A percentile compares a stretch with the other conserved stretches of the same genome.
Conservation (phyloP, 2,888 invertebrate species). For the Coecobrya sp. region DNA sequence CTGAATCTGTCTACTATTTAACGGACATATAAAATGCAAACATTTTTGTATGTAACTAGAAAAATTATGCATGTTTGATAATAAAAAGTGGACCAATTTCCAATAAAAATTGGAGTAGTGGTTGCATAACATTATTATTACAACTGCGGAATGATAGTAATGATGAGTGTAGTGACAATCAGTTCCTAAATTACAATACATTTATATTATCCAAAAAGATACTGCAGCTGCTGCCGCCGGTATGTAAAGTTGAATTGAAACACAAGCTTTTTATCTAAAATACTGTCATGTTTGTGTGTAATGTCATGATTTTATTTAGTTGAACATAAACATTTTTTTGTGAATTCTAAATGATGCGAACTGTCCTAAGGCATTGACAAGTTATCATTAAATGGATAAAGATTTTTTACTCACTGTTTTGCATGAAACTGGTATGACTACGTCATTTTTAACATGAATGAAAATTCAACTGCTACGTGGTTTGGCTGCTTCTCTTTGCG, state of each 20-base stretch:
- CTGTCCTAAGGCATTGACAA: slow-evolving; percentile 63
- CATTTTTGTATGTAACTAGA: neutral
- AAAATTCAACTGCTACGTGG: slow-evolving; percentile 14
- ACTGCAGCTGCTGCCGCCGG: slow-evolving; percentile 46
- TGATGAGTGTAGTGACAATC: slow-evolving; percentile 26
- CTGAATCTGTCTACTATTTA: no score
- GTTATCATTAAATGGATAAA: slow-evolving; percentile 64
- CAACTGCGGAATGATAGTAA: neutral
- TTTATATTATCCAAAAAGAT: slow-evolving; percentile 47
- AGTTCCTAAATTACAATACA: slow-evolving; percentile 32
- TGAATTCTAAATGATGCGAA: slow-evolving; percentile 58
- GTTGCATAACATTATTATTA: slow-evolving; percentile 19
- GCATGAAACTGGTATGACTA: slow-evolving; percentile 65
- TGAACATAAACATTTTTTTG: slow-evolving; percentile 51
- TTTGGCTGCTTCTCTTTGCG: slow-evolving; percentile 23
- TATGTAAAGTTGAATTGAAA: slow-evolving; percentile 48
- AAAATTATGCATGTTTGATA: no score
- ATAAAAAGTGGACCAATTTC: neutral
- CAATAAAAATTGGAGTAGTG: slow-evolving; percentile 12
- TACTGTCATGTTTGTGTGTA: slow-evolving; percentile 66
- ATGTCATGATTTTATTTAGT: slow-evolving; percentile 57
- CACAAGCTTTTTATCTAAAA: slow-evolving; percentile 60
- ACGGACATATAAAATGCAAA: no score
- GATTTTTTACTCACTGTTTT: slow-evolving; percentile 54
- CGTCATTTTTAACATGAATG: slow-evolving; percentile 58